Conservation (phyloP, 2,797 vertebrate species). For the Eulemur coronatus region DNA sequence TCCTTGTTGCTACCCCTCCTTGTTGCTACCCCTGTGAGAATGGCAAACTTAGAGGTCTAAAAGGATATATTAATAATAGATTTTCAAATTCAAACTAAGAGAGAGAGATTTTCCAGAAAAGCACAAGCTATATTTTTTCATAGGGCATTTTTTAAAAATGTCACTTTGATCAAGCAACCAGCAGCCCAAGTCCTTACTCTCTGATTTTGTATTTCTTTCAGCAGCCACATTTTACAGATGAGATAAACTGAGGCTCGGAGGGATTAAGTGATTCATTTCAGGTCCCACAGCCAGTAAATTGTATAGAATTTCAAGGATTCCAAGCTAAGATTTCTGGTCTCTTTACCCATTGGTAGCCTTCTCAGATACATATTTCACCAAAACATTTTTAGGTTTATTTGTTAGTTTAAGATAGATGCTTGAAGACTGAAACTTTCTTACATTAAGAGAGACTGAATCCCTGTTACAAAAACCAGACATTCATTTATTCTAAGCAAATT, state of each 20-base stretch:
- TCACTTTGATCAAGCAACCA: not conserved
- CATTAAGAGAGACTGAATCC: not conserved
- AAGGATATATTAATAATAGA: not conserved
- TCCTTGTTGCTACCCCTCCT: too few species aligned
- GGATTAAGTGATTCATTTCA: not conserved
- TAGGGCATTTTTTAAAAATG: not conserved
- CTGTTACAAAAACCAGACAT: not conserved
- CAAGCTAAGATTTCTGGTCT: not conserved
- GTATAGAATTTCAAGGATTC: not conserved
- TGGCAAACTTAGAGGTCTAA: not conserved
- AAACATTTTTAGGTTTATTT: slow-evolving; percentile 3
- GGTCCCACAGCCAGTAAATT: not conserved
- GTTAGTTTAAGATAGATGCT: not conserved
- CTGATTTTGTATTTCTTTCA: not conserved
- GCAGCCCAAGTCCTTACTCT: not conserved
- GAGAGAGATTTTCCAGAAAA: not conserved
- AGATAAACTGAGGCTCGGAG: not conserved
- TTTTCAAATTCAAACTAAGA: not conserved
- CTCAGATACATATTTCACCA: not conserved
- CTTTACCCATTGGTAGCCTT: not conserved
- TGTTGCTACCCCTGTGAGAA: not conserved
- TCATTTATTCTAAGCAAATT: slow-evolving; percentile 48
- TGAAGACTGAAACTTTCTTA: not conserved
- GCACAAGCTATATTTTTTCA: not conserved
- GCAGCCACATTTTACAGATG: not conserved